Percentiles rank a stretch among this genome's conserved stretches.
Conservation (phyloP, 2,888 invertebrate genomes). For the Suillia variegata region DNA sequence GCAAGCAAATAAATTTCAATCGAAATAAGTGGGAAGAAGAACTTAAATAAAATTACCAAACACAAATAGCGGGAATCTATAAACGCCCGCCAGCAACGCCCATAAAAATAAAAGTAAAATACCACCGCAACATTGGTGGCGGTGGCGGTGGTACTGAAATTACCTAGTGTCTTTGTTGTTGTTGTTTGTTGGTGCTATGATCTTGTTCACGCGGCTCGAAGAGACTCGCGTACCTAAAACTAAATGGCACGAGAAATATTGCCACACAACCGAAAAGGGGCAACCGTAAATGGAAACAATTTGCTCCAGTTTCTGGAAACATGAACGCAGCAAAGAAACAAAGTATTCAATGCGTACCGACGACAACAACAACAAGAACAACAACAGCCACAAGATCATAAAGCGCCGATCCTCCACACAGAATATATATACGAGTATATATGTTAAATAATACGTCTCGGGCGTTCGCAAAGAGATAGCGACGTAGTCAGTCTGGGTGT, state of each 20-base stretch:
- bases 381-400: too few relatives aligned
- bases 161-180: too few relatives aligned
- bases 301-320: slow-evolving; percentile 37
- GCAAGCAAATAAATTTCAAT: too few relatives aligned
- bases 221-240: too few relatives aligned
- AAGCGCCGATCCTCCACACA: too few relatives aligned
- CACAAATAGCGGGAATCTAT: slow-evolving; percentile 23
- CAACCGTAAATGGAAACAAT: slow-evolving; percentile 34
- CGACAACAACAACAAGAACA: background rate
- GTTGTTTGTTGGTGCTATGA: too few relatives aligned
- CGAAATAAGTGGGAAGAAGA: background rate
- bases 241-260: too few relatives aligned
- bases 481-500: slow-evolving; percentile 27
- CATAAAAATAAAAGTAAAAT: slow-evolving; percentile 23
- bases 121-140: background rate
- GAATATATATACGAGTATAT: too few relatives aligned
- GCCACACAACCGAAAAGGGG: too few relatives aligned
- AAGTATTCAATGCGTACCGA: slow-evolving; percentile 13
- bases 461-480: background rate
- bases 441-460: too few relatives aligned
- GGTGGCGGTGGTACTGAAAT: slow-evolving; percentile 19
- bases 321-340: slow-evolving; percentile 25
- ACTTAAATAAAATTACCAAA: slow-evolving; percentile 3
- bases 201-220: too few relatives aligned
- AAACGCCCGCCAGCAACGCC: slow-evolving; percentile 23